Base-by-base conservation (phyloP, 2,113 vertebrate species). In the Casuarius casuarius region DNA sequence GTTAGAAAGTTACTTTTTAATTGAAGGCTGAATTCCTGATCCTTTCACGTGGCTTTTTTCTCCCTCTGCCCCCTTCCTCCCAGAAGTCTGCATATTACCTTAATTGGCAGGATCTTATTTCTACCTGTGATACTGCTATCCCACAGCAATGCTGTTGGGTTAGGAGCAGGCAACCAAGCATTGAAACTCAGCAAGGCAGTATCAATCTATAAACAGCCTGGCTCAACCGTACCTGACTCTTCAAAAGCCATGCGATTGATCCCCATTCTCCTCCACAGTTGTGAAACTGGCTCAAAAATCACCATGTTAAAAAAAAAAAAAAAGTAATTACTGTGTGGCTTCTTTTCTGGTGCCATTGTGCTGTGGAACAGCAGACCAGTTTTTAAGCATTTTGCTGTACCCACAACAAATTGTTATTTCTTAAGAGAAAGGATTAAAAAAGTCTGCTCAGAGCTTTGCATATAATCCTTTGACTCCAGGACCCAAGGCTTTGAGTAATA, bases 401-500 rank as follows among this genome's bases (percentile, higher is more conserved):
- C 89, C 87, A 94, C 89, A 94, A 95, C 95, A 96, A 97, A 95
- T 38, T 94, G 94, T 93, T 95, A 94, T 96, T 97, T 94, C 96
- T 94, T 82, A 94, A 94, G 94, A 87, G 93, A 97, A 95, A 96
- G 94, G 96, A 97, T 97, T 97, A 23, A 83, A 96, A 96, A 95
- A 97, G 90, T 97, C 96, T 96, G 92, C 94, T 90, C 56, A 44
- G 92, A 96, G 96, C 93, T 96, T 97, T 97, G 92, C 95, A 95
- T 92, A 95, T 96, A 96, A 97, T 97, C 93, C 94, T 95, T 75
- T 86, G 94, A 95, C 93, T 96, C 91, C 91, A 81, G 92, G 95
- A 97, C 91, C 96, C 93, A 94, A 89, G 89, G 95, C 96, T 95
- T 97, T 97, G 94, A 97, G 95, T 97, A 97, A 97, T 96, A 97